phyloP scores from a whole-genome alignment of 1,140 invertebrate species.

The Formica exsecta region DNA sequence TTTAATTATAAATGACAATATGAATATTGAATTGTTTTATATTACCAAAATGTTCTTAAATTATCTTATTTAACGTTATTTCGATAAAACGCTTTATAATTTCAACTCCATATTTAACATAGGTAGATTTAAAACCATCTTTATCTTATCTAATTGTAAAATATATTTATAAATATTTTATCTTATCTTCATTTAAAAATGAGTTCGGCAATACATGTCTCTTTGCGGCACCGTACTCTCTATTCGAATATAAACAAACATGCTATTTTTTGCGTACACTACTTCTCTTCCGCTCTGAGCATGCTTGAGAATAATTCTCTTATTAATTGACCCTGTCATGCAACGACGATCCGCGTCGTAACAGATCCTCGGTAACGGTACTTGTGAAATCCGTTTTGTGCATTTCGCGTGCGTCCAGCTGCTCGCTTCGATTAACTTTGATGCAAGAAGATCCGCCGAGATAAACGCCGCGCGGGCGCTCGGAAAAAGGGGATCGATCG shows the following conservation, averaged over 20 bases:
- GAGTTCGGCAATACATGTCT: background rate
- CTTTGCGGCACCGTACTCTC: background rate
- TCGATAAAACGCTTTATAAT: no score
- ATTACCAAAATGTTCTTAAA: no score
- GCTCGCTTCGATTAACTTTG: background rate
- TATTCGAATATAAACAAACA: background rate
- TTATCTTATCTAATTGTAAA: no score
- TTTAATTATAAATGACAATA: no score
- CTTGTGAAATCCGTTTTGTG: conserved; percentile 1
- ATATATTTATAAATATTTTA: no score
- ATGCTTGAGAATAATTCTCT: background rate
- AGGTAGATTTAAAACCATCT: no score
- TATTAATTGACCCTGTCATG: conserved; percentile 37
- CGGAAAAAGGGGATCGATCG: conserved; percentile 9
- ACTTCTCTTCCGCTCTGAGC: background rate
- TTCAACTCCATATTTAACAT: no score
- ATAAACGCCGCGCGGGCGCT: background rate
- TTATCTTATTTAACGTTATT: no score
- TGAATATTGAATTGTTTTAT: no score
- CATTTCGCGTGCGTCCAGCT: conserved; percentile 33
- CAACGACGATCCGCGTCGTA: conserved; percentile 42
- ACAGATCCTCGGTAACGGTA: conserved; percentile 48
- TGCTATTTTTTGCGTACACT: background rate
- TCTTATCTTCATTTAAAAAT: no score
- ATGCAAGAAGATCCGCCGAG: background rate